Conservation (phyloP, 2,888 invertebrate genomes). For the Crocallis elinguaria region DNA sequence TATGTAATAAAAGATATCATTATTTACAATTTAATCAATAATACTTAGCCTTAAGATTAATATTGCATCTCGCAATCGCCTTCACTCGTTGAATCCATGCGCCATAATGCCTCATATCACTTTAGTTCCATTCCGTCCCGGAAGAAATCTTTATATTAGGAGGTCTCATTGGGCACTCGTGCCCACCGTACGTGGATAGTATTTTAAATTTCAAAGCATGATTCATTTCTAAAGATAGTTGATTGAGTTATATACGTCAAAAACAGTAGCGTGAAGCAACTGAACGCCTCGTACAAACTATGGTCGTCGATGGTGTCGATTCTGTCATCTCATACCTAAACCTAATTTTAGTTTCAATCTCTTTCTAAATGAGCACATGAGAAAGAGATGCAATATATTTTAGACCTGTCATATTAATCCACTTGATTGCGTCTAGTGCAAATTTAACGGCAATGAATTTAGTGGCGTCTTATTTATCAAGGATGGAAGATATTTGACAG, state of each 20-base stretch:
- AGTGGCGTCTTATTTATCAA: too few relatives aligned
- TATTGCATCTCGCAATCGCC: constrained; percentile 80
- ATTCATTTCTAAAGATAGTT: neutral
- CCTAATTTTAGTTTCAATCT: too few relatives aligned
- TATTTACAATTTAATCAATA: constrained; percentile 73
- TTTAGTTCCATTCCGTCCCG: constrained; percentile 17
- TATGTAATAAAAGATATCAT: constrained; percentile 48
- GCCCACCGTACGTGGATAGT: neutral
- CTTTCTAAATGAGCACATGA: too few relatives aligned
- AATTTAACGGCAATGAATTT: too few relatives aligned
- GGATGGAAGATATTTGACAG: too few relatives aligned
- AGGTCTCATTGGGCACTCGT: constrained; percentile 20
- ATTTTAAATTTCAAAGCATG: neutral
- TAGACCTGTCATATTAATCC: too few relatives aligned
- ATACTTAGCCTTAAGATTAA: constrained; percentile 72
- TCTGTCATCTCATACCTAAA: too few relatives aligned
- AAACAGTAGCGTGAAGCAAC: constrained; percentile 7
- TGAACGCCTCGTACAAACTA: constrained; percentile 4
- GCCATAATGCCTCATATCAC: constrained; percentile 37
- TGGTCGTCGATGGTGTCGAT: neutral
- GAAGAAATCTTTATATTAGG: constrained; percentile 23
- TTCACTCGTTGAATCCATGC: constrained; percentile 44
- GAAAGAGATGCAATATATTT: too few relatives aligned
- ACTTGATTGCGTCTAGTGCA: too few relatives aligned
- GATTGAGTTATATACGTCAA: neutral